Evolutionary conservation across 2,797 vertebrate species (phyloP).

Genomic region (Crypturellus tataupa): DNA sequence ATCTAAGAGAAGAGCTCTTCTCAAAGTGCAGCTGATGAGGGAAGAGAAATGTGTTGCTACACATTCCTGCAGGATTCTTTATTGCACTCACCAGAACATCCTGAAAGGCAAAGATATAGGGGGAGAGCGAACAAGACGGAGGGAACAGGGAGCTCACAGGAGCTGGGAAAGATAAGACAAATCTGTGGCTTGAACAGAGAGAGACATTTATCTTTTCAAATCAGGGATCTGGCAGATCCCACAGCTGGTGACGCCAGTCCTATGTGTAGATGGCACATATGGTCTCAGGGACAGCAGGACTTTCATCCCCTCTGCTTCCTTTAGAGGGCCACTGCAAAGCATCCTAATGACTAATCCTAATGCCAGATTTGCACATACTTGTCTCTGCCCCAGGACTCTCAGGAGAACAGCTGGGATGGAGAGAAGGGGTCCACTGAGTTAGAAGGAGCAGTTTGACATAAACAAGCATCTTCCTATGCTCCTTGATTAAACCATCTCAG

Average conservation of each 20-base stretch:
- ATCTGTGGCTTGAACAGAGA: slow-evolving; percentile 6
- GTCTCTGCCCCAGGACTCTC: not conserved
- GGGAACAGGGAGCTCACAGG: not conserved
- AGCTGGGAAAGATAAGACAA: slow-evolving; percentile 36
- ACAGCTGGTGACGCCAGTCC: not conserved
- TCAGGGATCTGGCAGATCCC: not conserved
- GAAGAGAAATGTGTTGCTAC: slow-evolving; percentile 70
- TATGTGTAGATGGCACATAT: not conserved
- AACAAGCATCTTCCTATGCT: not conserved
- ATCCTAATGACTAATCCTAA: too few relatives aligned
- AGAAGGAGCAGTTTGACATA: not conserved
- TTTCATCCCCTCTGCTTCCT: not conserved
- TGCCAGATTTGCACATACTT: not conserved
- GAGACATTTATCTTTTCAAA: not conserved
- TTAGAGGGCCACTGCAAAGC: not conserved
- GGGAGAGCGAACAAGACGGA: not conserved
- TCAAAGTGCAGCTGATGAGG: slow-evolving; percentile 58
- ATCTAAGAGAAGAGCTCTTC: slow-evolving; percentile 54
- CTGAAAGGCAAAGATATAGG: not conserved
- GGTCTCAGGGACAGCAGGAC: not conserved
- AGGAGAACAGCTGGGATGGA: not conserved
- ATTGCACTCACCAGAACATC: slow-evolving; percentile 45
- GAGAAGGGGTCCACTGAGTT: not conserved
- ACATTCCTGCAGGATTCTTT: slow-evolving; percentile 58
- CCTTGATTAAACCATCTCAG: not conserved